Percentiles rank a stretch among this genome's conserved stretches.
These are phyloP conservation scores for Artemia sinica DNA, from an alignment of 2,888 invertebrate genomes.

Conservation along the genomic window DNA sequence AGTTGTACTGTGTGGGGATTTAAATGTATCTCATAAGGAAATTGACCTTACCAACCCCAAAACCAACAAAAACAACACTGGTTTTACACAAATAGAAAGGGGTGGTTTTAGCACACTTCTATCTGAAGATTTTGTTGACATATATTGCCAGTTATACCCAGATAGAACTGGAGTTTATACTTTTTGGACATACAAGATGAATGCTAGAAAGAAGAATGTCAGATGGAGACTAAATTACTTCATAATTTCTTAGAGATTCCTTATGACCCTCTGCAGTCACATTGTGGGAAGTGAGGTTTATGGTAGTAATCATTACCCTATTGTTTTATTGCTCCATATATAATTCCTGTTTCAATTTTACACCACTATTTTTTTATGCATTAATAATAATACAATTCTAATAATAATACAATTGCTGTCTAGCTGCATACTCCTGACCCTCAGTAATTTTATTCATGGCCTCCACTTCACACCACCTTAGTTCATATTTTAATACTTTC, in stretches of 20 bases:
- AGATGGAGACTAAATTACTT: constrained; percentile 97
- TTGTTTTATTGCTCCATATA: constrained; percentile 52
- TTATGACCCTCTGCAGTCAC: constrained; percentile 61
- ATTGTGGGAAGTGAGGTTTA: constrained; percentile 58
- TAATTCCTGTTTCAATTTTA: constrained; percentile 27
- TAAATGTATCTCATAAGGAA: constrained; percentile 90
- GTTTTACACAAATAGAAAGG: constrained; percentile 86
- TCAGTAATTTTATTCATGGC: too few species aligned
- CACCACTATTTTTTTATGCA: not conserved
- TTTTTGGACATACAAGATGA: constrained; percentile 85
- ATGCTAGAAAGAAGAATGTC: constrained; percentile 68
- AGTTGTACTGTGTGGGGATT: constrained; percentile 84
- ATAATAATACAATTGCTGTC: too few species aligned
- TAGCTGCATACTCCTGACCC: too few species aligned
- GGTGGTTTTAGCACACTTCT: constrained; percentile 73
- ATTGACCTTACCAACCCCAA: constrained; percentile 91
- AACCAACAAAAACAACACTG: constrained; percentile 75
- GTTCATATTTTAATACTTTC: too few species aligned
- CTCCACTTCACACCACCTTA: too few species aligned
- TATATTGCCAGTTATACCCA: constrained; percentile 70
- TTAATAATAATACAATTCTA: too few species aligned
- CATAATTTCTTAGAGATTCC: constrained; percentile 61
- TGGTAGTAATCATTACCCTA: constrained; percentile 94
- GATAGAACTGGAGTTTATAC: constrained; percentile 65
- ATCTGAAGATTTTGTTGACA: constrained; percentile 63